Evolutionary conservation across 1,140 invertebrate genomes (phyloP), one percentile per base, ranked within the genome.

Genomic region (Cydia amplana): DNA sequence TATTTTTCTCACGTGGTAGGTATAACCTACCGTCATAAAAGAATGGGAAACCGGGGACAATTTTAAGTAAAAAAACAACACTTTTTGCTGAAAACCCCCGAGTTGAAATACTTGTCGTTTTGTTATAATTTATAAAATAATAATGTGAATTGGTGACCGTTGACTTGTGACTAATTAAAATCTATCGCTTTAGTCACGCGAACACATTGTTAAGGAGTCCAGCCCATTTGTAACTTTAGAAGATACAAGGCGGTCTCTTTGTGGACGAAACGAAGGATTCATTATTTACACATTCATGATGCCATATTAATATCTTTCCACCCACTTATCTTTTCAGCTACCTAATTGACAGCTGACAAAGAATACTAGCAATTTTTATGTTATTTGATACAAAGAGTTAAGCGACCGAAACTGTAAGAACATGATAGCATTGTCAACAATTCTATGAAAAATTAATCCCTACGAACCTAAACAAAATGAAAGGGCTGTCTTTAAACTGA

Each of bases 161-260:
- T n/a, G 72, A 51, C 72, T 36, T 55, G 72, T 73, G 9, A 55
- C n/a, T 49, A 73, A 73, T 73, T 51, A 28, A 49, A 55, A 73
- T 12, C 75, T 78, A 14, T 51, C 79, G 28, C 76, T 79, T 49
- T 14, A 23, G 72, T 73, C 72, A 20, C 49, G 79, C 18, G 78
- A 78, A 80, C 73, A 78, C 14, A 77, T 76, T 43, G 82, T 81
- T 67, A 81, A 81, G 80, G 72, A 81, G 67, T 81, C 78, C 28
- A 76, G 75, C 23, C 74, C 63, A 67, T 65, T 74, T 74, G 18
- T 73, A 51, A 46, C 78, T 7, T 70, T 70, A 70, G n/a, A 25
- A 25, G 1, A 10, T 32, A 7, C 25, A 32, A n/a, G 6, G 2
- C 25, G 64, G 20, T 18, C 12, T 32, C 28, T 67, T 67, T 67